These are phyloP conservation scores for Palaemon carinicauda DNA, from an alignment of 1,140 invertebrate species.

Conservation along the genomic window DNA sequence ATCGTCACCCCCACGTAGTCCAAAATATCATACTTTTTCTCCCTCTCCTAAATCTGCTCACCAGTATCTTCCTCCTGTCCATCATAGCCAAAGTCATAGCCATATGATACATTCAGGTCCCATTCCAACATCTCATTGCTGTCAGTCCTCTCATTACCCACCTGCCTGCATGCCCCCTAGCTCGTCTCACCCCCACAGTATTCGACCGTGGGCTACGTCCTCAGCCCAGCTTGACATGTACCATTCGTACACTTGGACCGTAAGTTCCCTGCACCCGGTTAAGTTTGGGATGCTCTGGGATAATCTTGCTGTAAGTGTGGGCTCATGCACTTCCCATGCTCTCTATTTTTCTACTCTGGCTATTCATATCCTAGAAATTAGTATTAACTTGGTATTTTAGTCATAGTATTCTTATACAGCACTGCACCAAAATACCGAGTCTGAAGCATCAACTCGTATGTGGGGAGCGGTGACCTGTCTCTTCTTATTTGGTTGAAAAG, in stretches of 20 bases:
- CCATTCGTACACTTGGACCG: constrained; percentile 43
- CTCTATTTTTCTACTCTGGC: constrained; percentile 28
- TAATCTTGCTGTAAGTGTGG: constrained; percentile 50
- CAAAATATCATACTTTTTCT: neutral
- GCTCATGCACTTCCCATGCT: constrained; percentile 36
- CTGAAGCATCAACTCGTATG: no score
- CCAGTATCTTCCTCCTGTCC: constrained; percentile 10
- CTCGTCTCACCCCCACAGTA: constrained; percentile 31
- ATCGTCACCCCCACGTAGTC: constrained; percentile 27
- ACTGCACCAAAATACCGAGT: no score
- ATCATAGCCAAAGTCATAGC: neutral
- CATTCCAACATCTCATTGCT: neutral
- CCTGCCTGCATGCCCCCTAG: constrained; percentile 39
- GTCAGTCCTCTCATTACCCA: constrained; percentile 30
- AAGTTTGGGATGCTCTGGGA: constrained; percentile 37
- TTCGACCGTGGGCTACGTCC: constrained; percentile 36
- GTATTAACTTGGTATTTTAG: no score
- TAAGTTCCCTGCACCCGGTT: constrained; percentile 48
- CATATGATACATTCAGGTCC: neutral
- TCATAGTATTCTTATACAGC: no score
- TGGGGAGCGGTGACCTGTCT: no score
- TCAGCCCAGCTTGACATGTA: constrained; percentile 48
- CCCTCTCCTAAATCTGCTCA: neutral
- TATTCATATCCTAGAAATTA: neutral
- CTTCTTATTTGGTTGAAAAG: no score